Conservation (phyloP, 2,888 invertebrate genomes). For the Strigamia crassipes region DNA sequence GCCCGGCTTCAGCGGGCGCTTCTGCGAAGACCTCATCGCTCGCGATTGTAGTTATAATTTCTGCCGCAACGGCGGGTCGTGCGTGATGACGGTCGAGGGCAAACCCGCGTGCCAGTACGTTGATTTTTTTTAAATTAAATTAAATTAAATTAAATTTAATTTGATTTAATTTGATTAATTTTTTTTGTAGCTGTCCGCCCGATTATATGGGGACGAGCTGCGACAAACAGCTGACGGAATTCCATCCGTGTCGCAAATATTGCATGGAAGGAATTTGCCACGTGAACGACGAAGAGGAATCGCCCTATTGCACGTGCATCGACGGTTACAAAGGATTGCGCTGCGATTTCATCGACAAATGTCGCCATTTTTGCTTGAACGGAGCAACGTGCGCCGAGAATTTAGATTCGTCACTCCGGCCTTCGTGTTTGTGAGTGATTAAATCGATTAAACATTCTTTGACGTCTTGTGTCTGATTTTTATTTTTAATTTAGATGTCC, state of each 20-base stretch:
- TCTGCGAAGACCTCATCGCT: slow-evolving; percentile 33
- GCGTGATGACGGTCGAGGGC: slow-evolving; percentile 63
- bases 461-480: not conserved
- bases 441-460: slow-evolving; percentile 1
- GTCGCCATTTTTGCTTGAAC: slow-evolving; percentile 63
- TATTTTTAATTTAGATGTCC: slow-evolving; percentile 56
- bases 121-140: too few species aligned
- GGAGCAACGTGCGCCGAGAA: slow-evolving; percentile 63
- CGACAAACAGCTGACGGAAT: slow-evolving; percentile 48
- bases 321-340: slow-evolving; percentile 59
- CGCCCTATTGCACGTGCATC: slow-evolving; percentile 51
- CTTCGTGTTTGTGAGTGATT: slow-evolving; percentile 60
- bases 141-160: too few species aligned
- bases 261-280: slow-evolving; percentile 48
- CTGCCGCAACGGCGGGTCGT: slow-evolving; percentile 67
- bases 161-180: too few species aligned
- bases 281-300: not conserved
- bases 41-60: slow-evolving; percentile 56
- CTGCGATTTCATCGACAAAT: slow-evolving; percentile 64
- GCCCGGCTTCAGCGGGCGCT: slow-evolving; percentile 34
- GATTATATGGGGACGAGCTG: slow-evolving; percentile 54
- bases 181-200: slow-evolving; percentile 51
- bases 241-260: slow-evolving; percentile 48
- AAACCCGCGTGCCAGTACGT: slow-evolving; percentile 62
- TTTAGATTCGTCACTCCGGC: slow-evolving; percentile 56